phyloP scores from a whole-genome alignment of 2,113 vertebrate species.

The Sus scrofa region T2T-Sscrofa CM000817.6:116742001-116742500 shows the following conservation, averaged over 20 bases:
- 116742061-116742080: constrained; percentile 33
- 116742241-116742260: background rate
- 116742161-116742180: background rate
- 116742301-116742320: background rate
- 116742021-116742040: background rate
- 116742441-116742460: too few species aligned
- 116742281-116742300: background rate
- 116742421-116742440: too few species aligned
- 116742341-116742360: background rate
- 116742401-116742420: too few species aligned
- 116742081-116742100: background rate
- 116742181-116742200: background rate
- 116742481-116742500: too few species aligned
- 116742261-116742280: background rate
- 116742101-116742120: background rate
- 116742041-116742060: background rate
- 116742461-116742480: too few species aligned
- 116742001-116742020: background rate
- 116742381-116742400: too few species aligned
- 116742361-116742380: too few species aligned
- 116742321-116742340: background rate
- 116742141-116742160: background rate
- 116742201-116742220: background rate
- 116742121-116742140: background rate
- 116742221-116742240: background rate